Percentiles rank a stretch among this genome's conserved stretches.
phyloP scores from a whole-genome alignment of 2,888 invertebrate genomes.

The Himalopsyche tibetana region DNA sequence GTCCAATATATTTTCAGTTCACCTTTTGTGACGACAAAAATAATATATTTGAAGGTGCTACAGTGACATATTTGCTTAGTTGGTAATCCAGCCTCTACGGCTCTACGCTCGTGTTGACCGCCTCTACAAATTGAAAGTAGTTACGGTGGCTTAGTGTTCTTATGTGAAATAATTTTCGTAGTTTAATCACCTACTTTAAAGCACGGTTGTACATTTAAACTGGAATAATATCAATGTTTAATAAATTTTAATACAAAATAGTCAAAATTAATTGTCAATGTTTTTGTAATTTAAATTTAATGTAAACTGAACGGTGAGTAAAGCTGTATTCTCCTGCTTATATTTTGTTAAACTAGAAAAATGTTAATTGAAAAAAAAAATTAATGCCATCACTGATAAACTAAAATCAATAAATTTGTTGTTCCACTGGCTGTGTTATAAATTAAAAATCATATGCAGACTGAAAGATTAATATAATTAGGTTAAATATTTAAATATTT shows the following conservation, averaged over 20 bases:
- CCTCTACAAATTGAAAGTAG: background rate
- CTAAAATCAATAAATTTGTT: no score
- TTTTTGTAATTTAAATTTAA: no score
- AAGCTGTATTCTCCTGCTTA: no score
- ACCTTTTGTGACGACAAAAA: background rate
- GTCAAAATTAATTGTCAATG: no score
- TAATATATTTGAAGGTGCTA: constrained; percentile 44
- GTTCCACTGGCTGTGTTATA: no score
- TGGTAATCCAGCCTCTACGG: constrained; percentile 36
- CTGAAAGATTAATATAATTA: no score
- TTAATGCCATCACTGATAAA: no score
- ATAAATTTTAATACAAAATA: background rate
- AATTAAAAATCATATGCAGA: no score
- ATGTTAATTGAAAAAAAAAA: no score
- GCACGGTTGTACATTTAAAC: background rate
- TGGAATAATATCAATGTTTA: background rate
- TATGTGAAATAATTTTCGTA: background rate
- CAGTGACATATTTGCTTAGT: constrained; percentile 54
- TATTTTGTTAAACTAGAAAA: no score
- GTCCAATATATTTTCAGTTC: background rate
- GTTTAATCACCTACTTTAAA: background rate
- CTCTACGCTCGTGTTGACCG: constrained; percentile 4
- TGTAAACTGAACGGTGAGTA: no score
- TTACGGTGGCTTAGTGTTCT: background rate
- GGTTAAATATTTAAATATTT: no score